These are phyloP conservation scores for Avahi laniger DNA, from an alignment of 2,797 vertebrate species.

Conservation along the genomic window DNA sequence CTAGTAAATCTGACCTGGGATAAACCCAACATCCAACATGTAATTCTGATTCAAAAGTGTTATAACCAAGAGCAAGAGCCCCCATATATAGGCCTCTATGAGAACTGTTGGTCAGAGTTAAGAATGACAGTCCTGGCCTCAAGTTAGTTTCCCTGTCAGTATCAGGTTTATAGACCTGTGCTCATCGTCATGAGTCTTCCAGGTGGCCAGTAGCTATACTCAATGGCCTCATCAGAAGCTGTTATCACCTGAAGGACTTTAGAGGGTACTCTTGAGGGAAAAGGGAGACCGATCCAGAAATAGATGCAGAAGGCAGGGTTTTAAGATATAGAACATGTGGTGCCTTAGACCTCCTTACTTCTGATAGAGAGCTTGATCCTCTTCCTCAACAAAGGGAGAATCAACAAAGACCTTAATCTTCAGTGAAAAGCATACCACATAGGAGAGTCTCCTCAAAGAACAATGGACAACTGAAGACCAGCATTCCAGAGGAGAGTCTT, in stretches of 20 bases:
- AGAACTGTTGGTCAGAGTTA: neutral
- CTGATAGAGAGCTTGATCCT: fast-evolving
- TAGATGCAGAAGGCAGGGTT: neutral
- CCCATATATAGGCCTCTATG: neutral
- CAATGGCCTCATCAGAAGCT: neutral
- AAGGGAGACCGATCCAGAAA: neutral
- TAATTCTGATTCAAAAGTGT: neutral
- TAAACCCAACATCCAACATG: neutral
- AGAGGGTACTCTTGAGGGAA: neutral
- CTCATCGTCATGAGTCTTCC: neutral
- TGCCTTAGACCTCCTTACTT: neutral
- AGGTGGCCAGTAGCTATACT: neutral
- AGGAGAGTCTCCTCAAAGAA: slow-evolving; percentile 86
- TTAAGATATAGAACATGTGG: neutral
- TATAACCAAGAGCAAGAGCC: neutral
- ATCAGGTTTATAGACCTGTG: neutral
- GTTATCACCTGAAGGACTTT: neutral
- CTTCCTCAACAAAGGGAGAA: slow-evolving; percentile 82
- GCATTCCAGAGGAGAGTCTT: slow-evolving; percentile 90
- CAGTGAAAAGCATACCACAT: slow-evolving; percentile 79
- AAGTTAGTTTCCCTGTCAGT: neutral
- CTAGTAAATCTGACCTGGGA: neutral
- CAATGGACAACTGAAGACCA: slow-evolving; percentile 83
- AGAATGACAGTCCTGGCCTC: neutral
- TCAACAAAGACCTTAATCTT: slow-evolving; percentile 85